phyloP scores from a whole-genome alignment of 2,888 invertebrate species.

The Norana najaformis region DNA sequence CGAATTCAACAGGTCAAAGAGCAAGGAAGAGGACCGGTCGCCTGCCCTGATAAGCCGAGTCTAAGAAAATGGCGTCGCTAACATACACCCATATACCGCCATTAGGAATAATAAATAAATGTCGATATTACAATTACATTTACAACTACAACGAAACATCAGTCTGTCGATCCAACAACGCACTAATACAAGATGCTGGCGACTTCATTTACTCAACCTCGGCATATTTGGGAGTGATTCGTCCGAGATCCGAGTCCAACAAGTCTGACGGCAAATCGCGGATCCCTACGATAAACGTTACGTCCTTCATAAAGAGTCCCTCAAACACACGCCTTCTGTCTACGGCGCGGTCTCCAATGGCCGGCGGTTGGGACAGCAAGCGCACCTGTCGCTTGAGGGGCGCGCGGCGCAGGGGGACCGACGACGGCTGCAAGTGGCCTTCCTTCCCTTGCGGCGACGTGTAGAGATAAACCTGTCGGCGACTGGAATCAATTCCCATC shows the following conservation, averaged over 20 bases:
- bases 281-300: neutral
- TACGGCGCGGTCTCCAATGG: neutral
- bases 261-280: neutral
- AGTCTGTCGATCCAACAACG: neutral
- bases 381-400: neutral
- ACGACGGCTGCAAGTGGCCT: neutral
- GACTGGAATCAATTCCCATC: constrained; percentile 2
- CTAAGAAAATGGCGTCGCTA: no score
- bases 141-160: neutral
- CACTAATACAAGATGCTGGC: neutral
- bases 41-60: no score
- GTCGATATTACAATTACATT: neutral
- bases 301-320: neutral
- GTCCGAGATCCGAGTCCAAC: neutral
- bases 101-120: no score
- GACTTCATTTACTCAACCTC: neutral
- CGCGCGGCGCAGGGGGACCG: neutral
- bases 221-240: neutral
- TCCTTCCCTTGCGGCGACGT: neutral
- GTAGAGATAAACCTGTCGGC: constrained; percentile 23
- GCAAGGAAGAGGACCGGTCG: no score
- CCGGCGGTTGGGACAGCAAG: neutral
- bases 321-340: neutral
- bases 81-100: no score
- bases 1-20: no score